Base-by-base conservation (phyloP, 1,140 invertebrate genomes). In the Andricus grossulariae region DNA sequence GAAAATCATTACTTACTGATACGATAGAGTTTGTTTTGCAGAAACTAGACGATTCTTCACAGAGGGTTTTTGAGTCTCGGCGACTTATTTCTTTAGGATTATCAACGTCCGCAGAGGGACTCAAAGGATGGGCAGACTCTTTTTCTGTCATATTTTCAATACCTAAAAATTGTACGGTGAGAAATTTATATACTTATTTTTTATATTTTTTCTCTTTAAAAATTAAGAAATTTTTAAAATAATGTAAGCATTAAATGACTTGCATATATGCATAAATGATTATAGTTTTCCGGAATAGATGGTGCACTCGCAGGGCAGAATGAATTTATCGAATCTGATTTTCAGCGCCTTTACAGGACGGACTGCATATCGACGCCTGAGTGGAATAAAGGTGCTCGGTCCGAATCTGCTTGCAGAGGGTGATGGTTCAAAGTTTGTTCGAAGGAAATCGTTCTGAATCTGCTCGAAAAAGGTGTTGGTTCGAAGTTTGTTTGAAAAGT, bases 81-180 rank as follows among this genome's bases (percentile, higher is more conserved):
- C 71, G 49, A 75, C 79, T 80, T 19, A 45, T 73, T 11, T 49
- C 55, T 50, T 80, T 79, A 2, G 76, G 71, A 74, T 86, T 89
- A 39, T 85, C 82, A 1, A 88, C 80, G 21, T 87, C 88, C n/a
- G 83, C 78, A 0, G 90, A 81, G 11, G 90, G 87, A 80, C 86
- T 91, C 15, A 91, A 55, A 1, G 96, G 96, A 93, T 98, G 97
- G 1, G 97, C 97, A 0, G 95, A 96, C 90, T 98, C 97, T 79
- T 95, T 95, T 88, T 99, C 98, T 18, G 98, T 99, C 97, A 99
- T 99, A 83, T 97, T 96, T 71, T 95, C 96, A 80, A 99, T 96
- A 55, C 95, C 96, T 95, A 85, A 52, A 80, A 89, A 18, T 49
- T 73, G 8, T 21, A 54, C 3, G 45, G 12, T 52, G 1, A 45